Conservation (phyloP, 2,113 vertebrate genomes). For the Otis tarda region DNA sequence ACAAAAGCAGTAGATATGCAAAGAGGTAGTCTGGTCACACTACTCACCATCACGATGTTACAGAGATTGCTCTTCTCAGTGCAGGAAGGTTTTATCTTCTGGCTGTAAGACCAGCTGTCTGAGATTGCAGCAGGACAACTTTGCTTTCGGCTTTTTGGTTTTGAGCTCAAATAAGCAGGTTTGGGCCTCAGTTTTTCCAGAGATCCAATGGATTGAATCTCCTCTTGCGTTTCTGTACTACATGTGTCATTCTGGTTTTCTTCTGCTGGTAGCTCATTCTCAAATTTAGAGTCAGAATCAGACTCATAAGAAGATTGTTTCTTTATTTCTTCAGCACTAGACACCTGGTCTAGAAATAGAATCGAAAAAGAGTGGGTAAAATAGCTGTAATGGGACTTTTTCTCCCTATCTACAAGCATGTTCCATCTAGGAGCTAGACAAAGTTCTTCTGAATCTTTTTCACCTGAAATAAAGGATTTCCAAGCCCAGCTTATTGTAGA, state of each 20-base stretch:
- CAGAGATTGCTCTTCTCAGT: not conserved
- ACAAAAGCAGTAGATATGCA: not conserved
- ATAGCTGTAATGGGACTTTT: not conserved
- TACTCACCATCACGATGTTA: conserved; percentile 29
- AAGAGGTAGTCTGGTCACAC: not conserved
- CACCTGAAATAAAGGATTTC: not conserved
- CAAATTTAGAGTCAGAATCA: conserved; percentile 1
- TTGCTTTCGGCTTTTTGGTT: not conserved
- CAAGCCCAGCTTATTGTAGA: not conserved
- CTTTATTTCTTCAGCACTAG: not conserved
- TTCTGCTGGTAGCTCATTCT: not conserved
- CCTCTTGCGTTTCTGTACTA: not conserved
- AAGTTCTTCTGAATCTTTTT: not conserved
- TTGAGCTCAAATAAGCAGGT: conserved; percentile 4
- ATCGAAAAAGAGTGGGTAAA: not conserved
- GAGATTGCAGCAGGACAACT: not conserved
- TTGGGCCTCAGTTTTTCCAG: not conserved
- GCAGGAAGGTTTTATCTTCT: not conserved
- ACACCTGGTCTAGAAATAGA: not conserved
- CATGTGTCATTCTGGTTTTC: not conserved
- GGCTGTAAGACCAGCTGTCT: not conserved
- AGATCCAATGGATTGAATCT: not conserved
- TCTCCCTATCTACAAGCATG: accelerated
- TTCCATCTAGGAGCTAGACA: not conserved
- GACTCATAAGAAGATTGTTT: not conserved